Percentiles rank a stretch among this genome's conserved stretches.
These are phyloP conservation scores for Drosophila stalkeri DNA, from an alignment of 2,888 invertebrate species.

Conservation along the genomic window DNA sequence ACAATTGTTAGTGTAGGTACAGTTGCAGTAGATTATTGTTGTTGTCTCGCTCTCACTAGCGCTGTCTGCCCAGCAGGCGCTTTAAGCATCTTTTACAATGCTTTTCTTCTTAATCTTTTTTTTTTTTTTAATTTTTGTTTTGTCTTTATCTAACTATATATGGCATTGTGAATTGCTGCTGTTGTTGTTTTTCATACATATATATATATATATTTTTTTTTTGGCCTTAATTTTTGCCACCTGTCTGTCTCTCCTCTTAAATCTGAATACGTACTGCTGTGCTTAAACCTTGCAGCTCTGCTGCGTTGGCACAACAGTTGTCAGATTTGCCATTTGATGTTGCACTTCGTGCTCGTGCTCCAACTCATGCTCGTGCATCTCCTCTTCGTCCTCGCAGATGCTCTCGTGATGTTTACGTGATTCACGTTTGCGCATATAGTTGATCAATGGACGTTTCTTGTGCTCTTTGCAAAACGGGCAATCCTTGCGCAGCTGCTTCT, in stretches of 20 bases:
- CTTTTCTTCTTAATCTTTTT: constrained; percentile 16
- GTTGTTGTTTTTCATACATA: constrained; percentile 20
- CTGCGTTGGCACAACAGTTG: constrained; percentile 60
- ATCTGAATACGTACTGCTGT: constrained; percentile 10
- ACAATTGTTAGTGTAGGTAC: constrained; percentile 44
- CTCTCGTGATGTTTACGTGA: constrained; percentile 86
- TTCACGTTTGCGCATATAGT: constrained; percentile 84
- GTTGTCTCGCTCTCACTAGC: constrained; percentile 46
- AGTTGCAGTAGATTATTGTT: constrained; percentile 60
- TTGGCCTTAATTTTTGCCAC: constrained; percentile 42
- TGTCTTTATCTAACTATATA: constrained; percentile 57
- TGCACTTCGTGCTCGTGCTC: constrained; percentile 71
- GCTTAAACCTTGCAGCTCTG: constrained; percentile 72
- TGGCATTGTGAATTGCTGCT: constrained; percentile 64
- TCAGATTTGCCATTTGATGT: constrained; percentile 50
- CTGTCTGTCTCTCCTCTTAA: constrained; percentile 39
- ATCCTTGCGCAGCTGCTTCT: constrained; percentile 83
- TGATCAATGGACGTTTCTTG: constrained; percentile 86
- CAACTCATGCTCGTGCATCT: constrained; percentile 83
- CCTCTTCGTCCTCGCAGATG: constrained; percentile 86
- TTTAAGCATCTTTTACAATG: constrained; percentile 24
- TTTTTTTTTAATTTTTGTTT: constrained; percentile 17
- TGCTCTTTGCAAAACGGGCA: constrained; percentile 87
- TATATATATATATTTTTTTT: too few species aligned
- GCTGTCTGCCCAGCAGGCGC: constrained; percentile 36